These are phyloP conservation scores for Megalurothrips usitatus DNA, from an alignment of 2,888 invertebrate genomes.

Conservation along the genomic window DNA sequence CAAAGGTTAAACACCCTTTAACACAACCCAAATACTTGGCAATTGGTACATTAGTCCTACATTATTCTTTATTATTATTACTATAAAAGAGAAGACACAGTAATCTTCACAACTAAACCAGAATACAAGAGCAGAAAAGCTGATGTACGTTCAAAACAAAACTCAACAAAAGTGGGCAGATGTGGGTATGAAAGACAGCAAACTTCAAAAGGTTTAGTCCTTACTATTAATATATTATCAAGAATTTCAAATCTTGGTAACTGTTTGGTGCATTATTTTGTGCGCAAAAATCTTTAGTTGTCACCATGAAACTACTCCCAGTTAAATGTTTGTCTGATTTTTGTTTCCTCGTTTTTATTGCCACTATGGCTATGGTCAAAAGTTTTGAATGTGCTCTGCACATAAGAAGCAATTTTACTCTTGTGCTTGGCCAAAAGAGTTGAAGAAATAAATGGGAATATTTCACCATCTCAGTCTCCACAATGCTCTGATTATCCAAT, in stretches of 20 bases:
- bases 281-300: neutral
- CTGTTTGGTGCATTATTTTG: conserved; percentile 7
- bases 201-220: neutral
- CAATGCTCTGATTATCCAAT: neutral
- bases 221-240: neutral
- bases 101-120: neutral
- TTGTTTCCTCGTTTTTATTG: no score
- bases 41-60: neutral
- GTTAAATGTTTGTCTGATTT: neutral
- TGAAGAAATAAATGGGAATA: neutral
- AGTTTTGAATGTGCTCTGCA: no score
- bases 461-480: neutral
- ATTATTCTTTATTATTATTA: neutral
- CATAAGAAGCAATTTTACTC: no score
- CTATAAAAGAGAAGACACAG: neutral
- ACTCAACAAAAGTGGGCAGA: conserved; percentile 3
- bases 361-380: no score
- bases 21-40: neutral
- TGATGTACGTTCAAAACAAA: neutral
- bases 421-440: neutral
- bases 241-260: neutral
- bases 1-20: neutral
- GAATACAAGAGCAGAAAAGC: neutral
- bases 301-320: neutral
- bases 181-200: conserved; percentile 8